Evolutionary conservation across 2,113 vertebrate species (phyloP).

Genomic region (Gymnocephalus cernua): DNA sequence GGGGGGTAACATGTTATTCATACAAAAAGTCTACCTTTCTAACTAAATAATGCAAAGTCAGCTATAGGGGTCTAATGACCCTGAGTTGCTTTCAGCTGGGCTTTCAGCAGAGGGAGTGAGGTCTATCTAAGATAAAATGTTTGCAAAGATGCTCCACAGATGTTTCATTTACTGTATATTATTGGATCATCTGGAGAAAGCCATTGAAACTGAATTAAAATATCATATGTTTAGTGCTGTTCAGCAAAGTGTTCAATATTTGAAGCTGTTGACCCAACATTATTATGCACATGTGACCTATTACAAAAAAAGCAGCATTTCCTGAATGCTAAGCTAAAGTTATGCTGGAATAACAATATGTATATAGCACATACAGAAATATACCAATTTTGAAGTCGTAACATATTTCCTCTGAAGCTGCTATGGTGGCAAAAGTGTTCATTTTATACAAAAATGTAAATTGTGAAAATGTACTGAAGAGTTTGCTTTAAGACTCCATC

Average conservation of each 20-base stretch:
- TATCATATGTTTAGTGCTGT: not conserved
- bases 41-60: slow-evolving; percentile 55
- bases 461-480: slow-evolving; percentile 8
- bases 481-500: not conserved
- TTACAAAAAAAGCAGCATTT: not conserved
- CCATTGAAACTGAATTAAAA: not conserved
- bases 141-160: slow-evolving; percentile 3
- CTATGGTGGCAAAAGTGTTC: not conserved
- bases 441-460: slow-evolving; percentile 3
- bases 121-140: not conserved
- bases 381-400: not conserved
- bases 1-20: not conserved
- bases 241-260: not conserved
- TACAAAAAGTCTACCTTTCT: slow-evolving; percentile 7
- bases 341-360: not conserved
- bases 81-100: slow-evolving; percentile 18
- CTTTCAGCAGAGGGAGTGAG: slow-evolving; percentile 18
- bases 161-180: not conserved
- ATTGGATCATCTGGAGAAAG: not conserved
- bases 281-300: not conserved
- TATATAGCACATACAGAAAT: not conserved
- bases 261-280: slow-evolving; percentile 20
- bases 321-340: not conserved
- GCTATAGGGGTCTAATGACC: slow-evolving; percentile 14
- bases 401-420: not conserved